phyloP scores from a whole-genome alignment of 2,113 vertebrate species.

The Entomyzon cyanotis region DNA sequence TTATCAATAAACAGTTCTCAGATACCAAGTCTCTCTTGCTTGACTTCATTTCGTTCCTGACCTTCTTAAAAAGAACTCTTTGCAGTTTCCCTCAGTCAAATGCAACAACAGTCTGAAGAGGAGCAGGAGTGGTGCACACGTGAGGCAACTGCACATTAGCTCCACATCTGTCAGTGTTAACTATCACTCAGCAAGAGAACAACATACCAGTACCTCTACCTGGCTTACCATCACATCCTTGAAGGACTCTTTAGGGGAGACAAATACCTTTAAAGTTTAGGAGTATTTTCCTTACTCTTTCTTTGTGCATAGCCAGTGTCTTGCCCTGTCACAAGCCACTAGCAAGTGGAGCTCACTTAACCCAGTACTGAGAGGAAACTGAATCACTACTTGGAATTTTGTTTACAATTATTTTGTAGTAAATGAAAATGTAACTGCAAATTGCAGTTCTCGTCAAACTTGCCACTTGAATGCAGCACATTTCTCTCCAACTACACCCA shows the following conservation, averaged over 20 bases:
- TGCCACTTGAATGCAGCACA: background rate
- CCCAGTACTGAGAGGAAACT: background rate
- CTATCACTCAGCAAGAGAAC: background rate
- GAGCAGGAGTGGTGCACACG: background rate
- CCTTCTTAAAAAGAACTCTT: no score
- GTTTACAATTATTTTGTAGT: background rate
- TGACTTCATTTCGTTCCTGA: no score
- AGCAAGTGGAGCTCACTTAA: background rate
- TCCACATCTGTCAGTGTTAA: background rate
- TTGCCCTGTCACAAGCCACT: background rate
- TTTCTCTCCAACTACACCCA: background rate
- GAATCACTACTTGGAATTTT: background rate
- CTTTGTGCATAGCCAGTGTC: background rate
- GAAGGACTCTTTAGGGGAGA: background rate
- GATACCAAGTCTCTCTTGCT: no score
- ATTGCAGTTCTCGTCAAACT: background rate
- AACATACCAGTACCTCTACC: background rate
- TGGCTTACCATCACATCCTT: background rate
- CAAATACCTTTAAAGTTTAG: background rate
- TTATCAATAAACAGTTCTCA: no score
- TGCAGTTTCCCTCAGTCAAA: no score
- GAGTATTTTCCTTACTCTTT: background rate
- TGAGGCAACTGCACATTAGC: rapidly evolving
- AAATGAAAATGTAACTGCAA: background rate
- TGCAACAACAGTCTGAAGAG: background rate